phyloP scores from a whole-genome alignment of 2,888 invertebrate species.

The Chrysolina haemoptera region DNA sequence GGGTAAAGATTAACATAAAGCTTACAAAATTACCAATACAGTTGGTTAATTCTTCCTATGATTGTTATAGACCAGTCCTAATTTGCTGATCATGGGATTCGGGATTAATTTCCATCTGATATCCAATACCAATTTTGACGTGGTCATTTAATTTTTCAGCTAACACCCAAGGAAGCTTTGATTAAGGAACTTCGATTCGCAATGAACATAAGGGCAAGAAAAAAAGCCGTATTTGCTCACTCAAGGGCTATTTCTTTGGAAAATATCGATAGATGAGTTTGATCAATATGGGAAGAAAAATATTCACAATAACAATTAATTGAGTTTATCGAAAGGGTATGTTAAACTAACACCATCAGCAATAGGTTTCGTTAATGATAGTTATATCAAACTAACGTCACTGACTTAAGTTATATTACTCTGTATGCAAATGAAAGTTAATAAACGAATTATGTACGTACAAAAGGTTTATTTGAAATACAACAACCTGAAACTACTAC shows the following conservation, averaged over 20 bases:
- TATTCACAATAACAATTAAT: background rate
- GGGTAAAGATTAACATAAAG: no score
- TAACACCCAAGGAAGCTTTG: slow-evolving; percentile 79
- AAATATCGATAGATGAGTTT: slow-evolving; percentile 30
- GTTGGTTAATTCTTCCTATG: no score
- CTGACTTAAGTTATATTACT: no score
- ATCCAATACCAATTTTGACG: background rate
- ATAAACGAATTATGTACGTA: no score
- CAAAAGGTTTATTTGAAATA: no score
- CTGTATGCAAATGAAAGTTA: no score
- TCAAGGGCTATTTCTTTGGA: slow-evolving; percentile 46
- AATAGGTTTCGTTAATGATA: no score
- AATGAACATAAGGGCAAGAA: slow-evolving; percentile 80
- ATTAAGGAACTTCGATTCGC: slow-evolving; percentile 81
- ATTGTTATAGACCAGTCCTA: no score
- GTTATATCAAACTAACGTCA: no score
- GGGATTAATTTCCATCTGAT: background rate
- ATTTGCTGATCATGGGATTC: background rate
- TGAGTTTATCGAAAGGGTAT: background rate
- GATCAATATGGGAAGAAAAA: background rate
- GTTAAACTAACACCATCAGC: no score
- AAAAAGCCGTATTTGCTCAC: slow-evolving; percentile 66
- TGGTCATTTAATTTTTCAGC: slow-evolving; percentile 69
- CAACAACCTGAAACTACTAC: no score
- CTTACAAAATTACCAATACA: no score